Base-by-base conservation (phyloP, 1,140 invertebrate species). In the Periplaneta americana region DNA sequence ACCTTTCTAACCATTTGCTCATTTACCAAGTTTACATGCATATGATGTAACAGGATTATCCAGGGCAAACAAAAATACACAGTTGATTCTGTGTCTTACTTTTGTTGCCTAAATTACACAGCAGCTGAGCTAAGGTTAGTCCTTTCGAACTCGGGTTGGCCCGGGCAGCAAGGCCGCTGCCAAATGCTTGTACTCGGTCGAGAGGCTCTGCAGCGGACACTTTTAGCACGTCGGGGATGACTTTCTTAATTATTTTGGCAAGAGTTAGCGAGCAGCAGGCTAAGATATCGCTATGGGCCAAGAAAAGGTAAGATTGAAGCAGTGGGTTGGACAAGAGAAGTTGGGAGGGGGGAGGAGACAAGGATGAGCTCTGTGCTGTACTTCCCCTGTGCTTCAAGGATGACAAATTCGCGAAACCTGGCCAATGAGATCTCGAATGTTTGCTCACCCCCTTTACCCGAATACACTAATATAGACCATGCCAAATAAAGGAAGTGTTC, bases 171-270 rank as follows among this genome's bases (percentile, higher is more conserved):
- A 48, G 34, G 28, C 81, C 39, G 15, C 74, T 82, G 77, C 79
- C 79, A 82, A 82, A 82, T 37, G 37, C 28, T 48, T 2, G 48
- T 66, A n/a, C n/a, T 66, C 48, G 10, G 8, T 28, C 48, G n/a
- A n/a, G n/a, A n/a, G n/a, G 81, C 18, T 32, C 57, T n/a, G 75
- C 39, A 74, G 81, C 78, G 81, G 78, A 82, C 78, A 74, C 80
- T 80, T 82, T 80, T 82, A 81, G 81, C 81, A 36, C 78, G 34
- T 35, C 48, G 28, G 36, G 81, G 78, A 48, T 37, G 79, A 37
- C 78, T 81, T 82, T 81, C 79, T 80, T 80, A 82, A 82, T 82
- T 79, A 82, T 82, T 82, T 82, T 82, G 81, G 81, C 81, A 82
- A 81, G 79, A 48, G 74, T 34, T 48, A 37, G 32, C 48, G 28